These are phyloP conservation scores for Luidia sarsii DNA, from an alignment of 53 echinoderm and acorn worm species.

Conservation along the genomic window DNA sequence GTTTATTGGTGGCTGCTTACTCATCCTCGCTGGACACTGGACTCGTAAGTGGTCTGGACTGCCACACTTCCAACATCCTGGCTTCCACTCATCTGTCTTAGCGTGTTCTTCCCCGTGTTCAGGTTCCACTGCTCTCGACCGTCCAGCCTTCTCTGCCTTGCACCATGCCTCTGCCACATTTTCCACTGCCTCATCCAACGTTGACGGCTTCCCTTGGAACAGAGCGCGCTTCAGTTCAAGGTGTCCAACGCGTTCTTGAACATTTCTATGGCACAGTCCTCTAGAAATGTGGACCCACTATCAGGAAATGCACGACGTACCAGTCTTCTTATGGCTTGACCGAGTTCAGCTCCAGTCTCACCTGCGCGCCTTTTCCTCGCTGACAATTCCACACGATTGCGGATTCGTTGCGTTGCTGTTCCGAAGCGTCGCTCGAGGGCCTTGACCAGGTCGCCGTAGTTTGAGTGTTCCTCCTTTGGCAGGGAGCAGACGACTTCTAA, in stretches of 20 bases:
- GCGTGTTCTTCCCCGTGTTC: neutral
- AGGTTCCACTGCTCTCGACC: neutral
- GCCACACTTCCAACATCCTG: slow-evolving; percentile 19
- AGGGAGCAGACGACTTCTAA: neutral
- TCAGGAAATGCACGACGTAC: slow-evolving; percentile 17
- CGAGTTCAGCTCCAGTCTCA: slow-evolving; percentile 4
- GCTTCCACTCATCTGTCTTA: neutral
- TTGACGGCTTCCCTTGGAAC: slow-evolving; percentile 27
- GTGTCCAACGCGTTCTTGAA: slow-evolving; percentile 11
- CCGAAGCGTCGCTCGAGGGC: slow-evolving; percentile 10
- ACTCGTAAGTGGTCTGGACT: slow-evolving; percentile 7
- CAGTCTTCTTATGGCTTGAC: slow-evolving; percentile 15
- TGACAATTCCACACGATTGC: neutral
- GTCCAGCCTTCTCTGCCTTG: neutral
- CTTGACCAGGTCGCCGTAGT: neutral
- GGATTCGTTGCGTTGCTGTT: neutral
- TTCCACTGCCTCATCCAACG: slow-evolving; percentile 19
- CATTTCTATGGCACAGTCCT: neutral
- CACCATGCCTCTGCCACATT: slow-evolving; percentile 8
- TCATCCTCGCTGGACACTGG: neutral
- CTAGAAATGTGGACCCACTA: neutral
- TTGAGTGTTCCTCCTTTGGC: neutral
- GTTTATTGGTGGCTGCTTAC: slow-evolving; percentile 6
- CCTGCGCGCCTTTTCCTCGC: neutral
- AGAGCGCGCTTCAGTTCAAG: slow-evolving; percentile 26